Evolutionary conservation across 2,888 invertebrate genomes (phyloP), one percentile per base, ranked within the genome.

Genomic region (Epistrophe eligans): DNA sequence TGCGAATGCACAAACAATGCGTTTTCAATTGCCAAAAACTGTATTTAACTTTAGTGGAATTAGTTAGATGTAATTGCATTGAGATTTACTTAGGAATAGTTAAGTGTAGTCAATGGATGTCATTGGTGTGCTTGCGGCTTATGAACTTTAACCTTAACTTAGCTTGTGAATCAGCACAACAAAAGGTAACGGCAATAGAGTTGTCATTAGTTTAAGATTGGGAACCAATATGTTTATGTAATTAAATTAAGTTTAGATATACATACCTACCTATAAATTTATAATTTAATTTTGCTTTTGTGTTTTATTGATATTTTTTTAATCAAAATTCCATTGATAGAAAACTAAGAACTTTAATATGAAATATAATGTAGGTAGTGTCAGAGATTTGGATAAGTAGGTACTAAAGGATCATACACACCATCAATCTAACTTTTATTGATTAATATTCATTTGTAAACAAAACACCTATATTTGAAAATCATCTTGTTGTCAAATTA

Each of bases 11-110:
- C 82, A 57, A 62, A 43, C 77, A 71, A 72, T 48, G 79, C 72
- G 70, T 87, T 83, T 87, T 83, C 79, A 83, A 83, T 76, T 83
- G 87, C 83, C 87, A 87, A 83, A 83, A 79, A 87, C 83, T 87
- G 58, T 87, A 79, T 83, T 87, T 83, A 79, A 87, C 79, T 67
- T 72, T 87, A 76, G 79, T 79, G 38, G 48, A 79, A 79, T 58
- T 87, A 83, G 83, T 83, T 87, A 83, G 83, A 79, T 79, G 79
- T 83, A 83, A 79, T 83, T 83, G 87, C 76, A 82, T 79, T 82
- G 64, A 82, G 66, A 74, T 85, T 70, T 77, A 50, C 60, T 58
- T 64, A 77, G 57, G 35, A 11, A 50, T 77, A 77, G 57, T 71
- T 55, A 70, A 73, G 48, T 72, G n/a, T 58, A 66, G 81, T 52